phyloP scores from a whole-genome alignment of 2,113 vertebrate genomes.

The Apeltes quadracus region DNA sequence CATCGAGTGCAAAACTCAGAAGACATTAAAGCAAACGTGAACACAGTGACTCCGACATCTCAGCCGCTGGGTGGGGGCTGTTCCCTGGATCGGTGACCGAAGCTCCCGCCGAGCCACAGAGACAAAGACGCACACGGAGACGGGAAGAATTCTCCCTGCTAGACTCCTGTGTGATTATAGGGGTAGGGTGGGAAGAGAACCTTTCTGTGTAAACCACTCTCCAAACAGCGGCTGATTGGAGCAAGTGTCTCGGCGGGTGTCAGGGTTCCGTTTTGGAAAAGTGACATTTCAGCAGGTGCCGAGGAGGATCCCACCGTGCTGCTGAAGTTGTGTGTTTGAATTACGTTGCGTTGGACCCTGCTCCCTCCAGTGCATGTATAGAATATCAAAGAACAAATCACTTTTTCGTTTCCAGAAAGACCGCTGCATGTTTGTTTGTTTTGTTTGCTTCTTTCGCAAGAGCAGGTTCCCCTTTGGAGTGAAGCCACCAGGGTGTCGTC shows the following conservation, averaged over 20 bases:
- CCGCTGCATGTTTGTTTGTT: neutral
- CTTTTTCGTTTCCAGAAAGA: neutral
- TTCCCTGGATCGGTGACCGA: slow-evolving; percentile 46
- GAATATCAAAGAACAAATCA: neutral
- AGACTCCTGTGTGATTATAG: slow-evolving; percentile 57
- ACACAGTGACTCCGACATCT: slow-evolving; percentile 19
- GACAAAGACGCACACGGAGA: slow-evolving; percentile 21
- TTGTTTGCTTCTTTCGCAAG: neutral
- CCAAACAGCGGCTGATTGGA: slow-evolving; percentile 52
- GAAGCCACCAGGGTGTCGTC: slow-evolving; percentile 4
- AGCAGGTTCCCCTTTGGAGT: neutral
- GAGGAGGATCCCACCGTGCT: neutral
- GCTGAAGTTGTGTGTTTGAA: slow-evolving; percentile 4
- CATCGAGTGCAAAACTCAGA: slow-evolving; percentile 17
- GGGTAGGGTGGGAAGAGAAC: slow-evolving; percentile 48
- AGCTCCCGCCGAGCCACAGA: slow-evolving; percentile 43
- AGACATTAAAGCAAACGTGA: slow-evolving; percentile 23
- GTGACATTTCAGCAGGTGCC: neutral
- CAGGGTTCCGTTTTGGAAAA: slow-evolving; percentile 10
- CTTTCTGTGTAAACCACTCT: slow-evolving; percentile 50
- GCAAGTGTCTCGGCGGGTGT: slow-evolving; percentile 19
- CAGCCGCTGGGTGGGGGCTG: slow-evolving; percentile 42
- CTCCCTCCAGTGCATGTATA: neutral
- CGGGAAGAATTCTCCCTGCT: slow-evolving; percentile 50
- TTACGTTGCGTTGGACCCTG: slow-evolving; percentile 7